Evolutionary conservation across 2,797 vertebrate species (phyloP).

Genomic region (Craterocephalus amniculus): DNA sequence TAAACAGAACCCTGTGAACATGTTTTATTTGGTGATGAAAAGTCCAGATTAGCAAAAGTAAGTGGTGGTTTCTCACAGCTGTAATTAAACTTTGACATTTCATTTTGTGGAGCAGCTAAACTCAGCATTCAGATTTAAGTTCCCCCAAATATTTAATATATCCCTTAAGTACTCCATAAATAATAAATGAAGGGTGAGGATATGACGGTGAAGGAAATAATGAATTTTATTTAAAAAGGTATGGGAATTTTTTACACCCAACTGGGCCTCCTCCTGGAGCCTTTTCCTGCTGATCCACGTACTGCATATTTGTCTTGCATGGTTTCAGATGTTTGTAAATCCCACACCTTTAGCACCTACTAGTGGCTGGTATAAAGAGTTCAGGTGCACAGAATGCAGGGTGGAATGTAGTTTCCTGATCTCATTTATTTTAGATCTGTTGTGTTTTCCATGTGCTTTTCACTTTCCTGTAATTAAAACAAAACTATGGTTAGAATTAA

Average conservation of each 20-base stretch:
- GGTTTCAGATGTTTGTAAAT: constrained; percentile 7
- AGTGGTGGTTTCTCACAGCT: constrained; percentile 45
- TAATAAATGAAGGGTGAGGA: not conserved
- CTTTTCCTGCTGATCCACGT: not conserved
- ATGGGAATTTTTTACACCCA: not conserved
- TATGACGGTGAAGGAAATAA: not conserved
- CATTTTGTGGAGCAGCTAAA: constrained; percentile 48
- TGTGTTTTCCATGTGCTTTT: no score
- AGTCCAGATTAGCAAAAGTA: constrained; percentile 47
- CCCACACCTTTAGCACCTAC: constrained; percentile 42
- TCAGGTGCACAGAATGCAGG: not conserved
- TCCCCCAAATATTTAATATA: no score
- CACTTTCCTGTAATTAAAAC: not conserved
- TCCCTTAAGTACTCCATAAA: not conserved
- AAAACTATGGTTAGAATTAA: not conserved
- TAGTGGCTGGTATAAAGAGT: constrained; percentile 45
- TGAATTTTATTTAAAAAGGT: not conserved
- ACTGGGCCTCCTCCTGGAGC: no score
- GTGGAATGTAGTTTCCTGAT: not conserved
- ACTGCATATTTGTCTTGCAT: not conserved
- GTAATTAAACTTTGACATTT: constrained; percentile 40
- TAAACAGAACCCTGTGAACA: constrained; percentile 26
- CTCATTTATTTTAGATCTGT: no score
- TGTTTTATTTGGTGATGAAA: constrained; percentile 61
- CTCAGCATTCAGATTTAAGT: constrained; percentile 40